Percentiles rank a stretch among this genome's conserved stretches.
Conservation (phyloP, 53 echinoderm and acorn worm genomes). For the Antedon mediterranea region DNA sequence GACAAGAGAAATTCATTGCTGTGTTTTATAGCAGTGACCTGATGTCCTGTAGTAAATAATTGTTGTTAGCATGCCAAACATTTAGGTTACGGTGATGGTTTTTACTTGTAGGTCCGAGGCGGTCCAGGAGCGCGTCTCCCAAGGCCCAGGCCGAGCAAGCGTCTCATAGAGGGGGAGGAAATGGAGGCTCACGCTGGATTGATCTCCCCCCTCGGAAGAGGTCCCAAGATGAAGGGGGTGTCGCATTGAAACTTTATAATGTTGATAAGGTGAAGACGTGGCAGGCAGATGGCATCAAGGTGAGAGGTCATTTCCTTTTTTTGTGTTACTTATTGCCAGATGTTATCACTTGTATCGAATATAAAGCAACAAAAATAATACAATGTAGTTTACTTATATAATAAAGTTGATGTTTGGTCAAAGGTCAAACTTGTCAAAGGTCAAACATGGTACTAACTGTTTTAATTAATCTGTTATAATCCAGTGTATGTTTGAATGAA, state of each 20-base stretch:
- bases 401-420: no score
- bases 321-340: no score
- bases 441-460: no score
- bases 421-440: no score
- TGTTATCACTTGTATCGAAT: no score
- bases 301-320: background rate
- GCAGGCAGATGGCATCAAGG: slow-evolving; percentile 52
- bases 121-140: slow-evolving; percentile 13
- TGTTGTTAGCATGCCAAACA: background rate
- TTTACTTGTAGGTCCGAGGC: slow-evolving; percentile 35
- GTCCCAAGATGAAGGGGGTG: slow-evolving; percentile 52
- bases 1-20: no score
- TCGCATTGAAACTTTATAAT: slow-evolving; percentile 91
- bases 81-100: slow-evolving; percentile 67
- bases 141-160: slow-evolving; percentile 10
- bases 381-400: no score
- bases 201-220: slow-evolving; percentile 68
- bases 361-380: no score
- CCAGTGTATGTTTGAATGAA: no score
- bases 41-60: background rate
- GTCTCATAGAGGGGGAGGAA: background rate
- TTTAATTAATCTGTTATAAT: no score
- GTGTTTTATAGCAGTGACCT: no score
- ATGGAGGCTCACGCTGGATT: slow-evolving; percentile 40
- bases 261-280: slow-evolving; percentile 81